Conservation (phyloP, 2,888 invertebrate genomes). For the Scaptomyza reducta region DNA sequence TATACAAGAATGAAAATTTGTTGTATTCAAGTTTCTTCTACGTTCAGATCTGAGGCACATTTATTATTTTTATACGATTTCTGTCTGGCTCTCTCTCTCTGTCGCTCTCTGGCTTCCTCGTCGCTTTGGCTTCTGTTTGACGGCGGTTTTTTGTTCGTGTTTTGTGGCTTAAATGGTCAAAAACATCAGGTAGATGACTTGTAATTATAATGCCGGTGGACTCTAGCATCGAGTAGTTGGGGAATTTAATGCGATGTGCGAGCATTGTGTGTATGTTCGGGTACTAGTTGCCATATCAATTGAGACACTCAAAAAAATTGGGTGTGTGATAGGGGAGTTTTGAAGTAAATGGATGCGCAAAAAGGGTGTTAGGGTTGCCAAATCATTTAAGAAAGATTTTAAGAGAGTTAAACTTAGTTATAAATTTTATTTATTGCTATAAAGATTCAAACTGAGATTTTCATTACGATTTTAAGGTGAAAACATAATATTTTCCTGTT, state of each 20-base stretch:
- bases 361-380: too few relatives aligned
- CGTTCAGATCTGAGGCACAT: constrained; percentile 4
- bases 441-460: too few relatives aligned
- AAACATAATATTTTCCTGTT: too few relatives aligned
- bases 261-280: constrained; percentile 8
- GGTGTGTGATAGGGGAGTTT: background rate
- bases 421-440: too few relatives aligned
- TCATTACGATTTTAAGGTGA: too few relatives aligned
- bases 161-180: constrained; percentile 77
- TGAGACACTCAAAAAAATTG: constrained; percentile 50
- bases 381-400: background rate
- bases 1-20: constrained; percentile 74
- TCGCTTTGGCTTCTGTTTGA: constrained; percentile 58
- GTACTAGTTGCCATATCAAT: constrained; percentile 52
- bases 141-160: constrained; percentile 42
- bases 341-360: background rate
- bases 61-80: constrained; percentile 70
- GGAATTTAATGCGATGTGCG: constrained; percentile 39
- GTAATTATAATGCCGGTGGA: constrained; percentile 66
- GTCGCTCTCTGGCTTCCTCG: background rate
- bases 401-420: background rate
- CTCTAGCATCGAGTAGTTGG: constrained; percentile 20
- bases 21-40: constrained; percentile 12
- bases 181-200: constrained; percentile 79
- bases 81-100: constrained; percentile 34